Conservation (phyloP, 1,140 invertebrate species). For the Brachionus angularis region DNA sequence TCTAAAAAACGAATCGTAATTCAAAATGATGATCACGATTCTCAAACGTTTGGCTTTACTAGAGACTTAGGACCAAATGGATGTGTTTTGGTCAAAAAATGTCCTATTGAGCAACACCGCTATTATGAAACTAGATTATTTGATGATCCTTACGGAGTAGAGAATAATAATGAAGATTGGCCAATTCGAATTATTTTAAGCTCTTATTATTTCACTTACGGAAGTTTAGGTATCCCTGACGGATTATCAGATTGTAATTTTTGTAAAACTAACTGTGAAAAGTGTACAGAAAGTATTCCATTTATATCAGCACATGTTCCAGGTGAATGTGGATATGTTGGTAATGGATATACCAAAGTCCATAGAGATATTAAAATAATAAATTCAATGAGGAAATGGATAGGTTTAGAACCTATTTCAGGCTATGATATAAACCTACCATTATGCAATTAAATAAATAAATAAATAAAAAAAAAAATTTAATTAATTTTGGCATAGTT, state of each 20-base stretch:
- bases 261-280: conserved; percentile 11
- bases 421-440: not conserved
- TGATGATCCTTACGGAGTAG: conserved; percentile 18
- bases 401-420: conserved; percentile 8
- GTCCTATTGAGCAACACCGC: conserved; percentile 3
- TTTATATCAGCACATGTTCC: conserved; percentile 14
- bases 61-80: conserved; percentile 27
- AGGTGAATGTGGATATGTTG: conserved; percentile 35
- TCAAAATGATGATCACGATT: conserved; percentile 45
- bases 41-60: conserved; percentile 6
- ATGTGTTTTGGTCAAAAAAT: conserved; percentile 43
- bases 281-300: conserved; percentile 29
- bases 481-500: too few relatives aligned
- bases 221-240: conserved; percentile 26
- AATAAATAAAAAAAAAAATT: too few relatives aligned
- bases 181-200: conserved; percentile 41
- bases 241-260: conserved; percentile 28
- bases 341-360: conserved; percentile 28
- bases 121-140: conserved; percentile 34
- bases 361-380: conserved; percentile 39
- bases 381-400: conserved; percentile 40
- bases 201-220: conserved; percentile 41
- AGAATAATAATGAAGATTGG: conserved; percentile 38
- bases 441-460: too few relatives aligned
- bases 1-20: conserved; percentile 36